Base-by-base conservation (phyloP, 2,113 vertebrate species). In the Istiophorus platypterus region DNA sequence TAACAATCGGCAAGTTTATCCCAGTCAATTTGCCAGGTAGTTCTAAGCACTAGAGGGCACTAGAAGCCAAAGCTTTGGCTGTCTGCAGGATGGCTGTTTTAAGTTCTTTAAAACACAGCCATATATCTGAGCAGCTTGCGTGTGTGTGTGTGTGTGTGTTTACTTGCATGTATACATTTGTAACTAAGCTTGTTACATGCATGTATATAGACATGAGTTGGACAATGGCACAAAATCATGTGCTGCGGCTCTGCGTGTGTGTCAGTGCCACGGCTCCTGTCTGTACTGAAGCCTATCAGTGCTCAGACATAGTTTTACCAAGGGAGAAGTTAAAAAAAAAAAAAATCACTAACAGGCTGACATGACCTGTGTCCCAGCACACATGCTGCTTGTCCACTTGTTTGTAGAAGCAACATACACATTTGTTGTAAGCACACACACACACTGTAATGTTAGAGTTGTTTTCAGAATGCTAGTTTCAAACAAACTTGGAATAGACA, bases 11-110 rank as follows among this genome's bases (percentile, higher is more conserved):
- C 42, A 62, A 62, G 61, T 84, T 73, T 47, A 31, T 76, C n/a
- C 39, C 68, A 77, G 59, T 67, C 24, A 2, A 56, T 80, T 82
- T 87, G 12, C 31, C 67, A 57, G 39, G 39, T 64, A 42, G 18
- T 59, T 80, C n/a, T 37, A 14, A 72, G 68, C 95, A 94, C 92
- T 91, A 95, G 95, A 95, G 94, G 92, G 94, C 95, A 94, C 88
- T 95, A 91, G 85, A 94, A 93, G 90, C 89, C 92, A 92, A 89
- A 94, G 82, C 86, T 92, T 94, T 18, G 58, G 14, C 62, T 63
- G 39, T 51, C 68, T 64, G 26, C 80, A 68, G 71, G 62, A 8
- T 15, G 51, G 39, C 51, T 63, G 63, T 77, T 84, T 86, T 31
- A 72, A 84, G 45, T 83, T 67, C 77, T 90, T 76, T 85, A 67